phyloP scores from a whole-genome alignment of 2,797 vertebrate genomes.

The Falco berigora region DNA sequence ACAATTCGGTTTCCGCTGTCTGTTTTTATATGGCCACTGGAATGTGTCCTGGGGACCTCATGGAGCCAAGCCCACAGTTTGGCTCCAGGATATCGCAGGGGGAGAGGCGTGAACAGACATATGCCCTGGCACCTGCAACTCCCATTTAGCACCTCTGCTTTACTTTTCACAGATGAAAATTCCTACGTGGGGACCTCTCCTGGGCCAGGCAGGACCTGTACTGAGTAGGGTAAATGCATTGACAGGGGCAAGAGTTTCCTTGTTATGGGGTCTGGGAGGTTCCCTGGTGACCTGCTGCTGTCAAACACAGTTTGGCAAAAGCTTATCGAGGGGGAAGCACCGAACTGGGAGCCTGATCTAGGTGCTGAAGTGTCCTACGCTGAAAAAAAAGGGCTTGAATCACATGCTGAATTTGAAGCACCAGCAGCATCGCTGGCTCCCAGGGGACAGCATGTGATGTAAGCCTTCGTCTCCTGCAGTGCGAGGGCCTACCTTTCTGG shows the following conservation, averaged over 20 bases:
- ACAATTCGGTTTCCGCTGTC: not conserved
- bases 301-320: not conserved
- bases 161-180: not conserved
- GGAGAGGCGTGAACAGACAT: not conserved
- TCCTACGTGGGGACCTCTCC: not conserved
- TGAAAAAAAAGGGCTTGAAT: not conserved
- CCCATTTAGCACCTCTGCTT: not conserved
- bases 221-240: not conserved
- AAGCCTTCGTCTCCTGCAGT: not conserved
- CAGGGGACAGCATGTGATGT: not conserved
- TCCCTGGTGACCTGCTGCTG: not conserved
- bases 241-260: not conserved
- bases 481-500: not conserved
- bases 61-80: not conserved
- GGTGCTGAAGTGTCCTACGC: not conserved
- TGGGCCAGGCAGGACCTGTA: not conserved
- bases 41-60: not conserved
- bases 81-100: not conserved
- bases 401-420: not conserved
- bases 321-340: not conserved
- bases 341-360: not conserved
- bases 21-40: not conserved
- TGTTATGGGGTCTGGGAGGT: not conserved
- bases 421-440: rapidly evolving
- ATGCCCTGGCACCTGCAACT: not conserved